Evolutionary conservation across 1,140 invertebrate species (phyloP).

Genomic region (Bilobella aurantiaca): DNA sequence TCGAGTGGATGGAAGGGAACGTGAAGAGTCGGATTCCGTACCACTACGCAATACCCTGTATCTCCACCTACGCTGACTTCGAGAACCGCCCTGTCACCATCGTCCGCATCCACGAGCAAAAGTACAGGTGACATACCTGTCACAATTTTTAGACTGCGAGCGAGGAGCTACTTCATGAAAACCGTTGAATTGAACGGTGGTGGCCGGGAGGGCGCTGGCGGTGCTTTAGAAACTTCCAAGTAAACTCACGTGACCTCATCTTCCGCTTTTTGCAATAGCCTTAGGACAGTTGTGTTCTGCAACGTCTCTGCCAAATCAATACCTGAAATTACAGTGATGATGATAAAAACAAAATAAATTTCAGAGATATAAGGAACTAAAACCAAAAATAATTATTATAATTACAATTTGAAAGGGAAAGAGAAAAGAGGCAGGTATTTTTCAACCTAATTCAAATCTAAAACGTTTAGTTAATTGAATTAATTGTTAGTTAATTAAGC

Average conservation of each 20-base stretch:
- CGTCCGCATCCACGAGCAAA: background rate
- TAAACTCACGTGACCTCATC: background rate
- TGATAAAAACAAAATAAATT: background rate
- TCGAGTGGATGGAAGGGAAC: constrained; percentile 75
- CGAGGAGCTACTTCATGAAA: no score
- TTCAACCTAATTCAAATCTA: no score
- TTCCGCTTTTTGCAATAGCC: background rate
- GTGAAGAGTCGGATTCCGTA: constrained; percentile 65
- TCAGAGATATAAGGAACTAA: background rate
- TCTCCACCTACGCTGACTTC: background rate
- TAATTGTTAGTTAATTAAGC: background rate
- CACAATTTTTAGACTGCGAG: no score
- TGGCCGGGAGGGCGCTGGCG: background rate
- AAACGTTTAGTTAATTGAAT: background rate
- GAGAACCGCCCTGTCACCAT: background rate
- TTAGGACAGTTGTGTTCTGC: background rate
- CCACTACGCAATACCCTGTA: constrained; percentile 40
- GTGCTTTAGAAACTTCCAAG: background rate
- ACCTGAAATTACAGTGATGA: background rate
- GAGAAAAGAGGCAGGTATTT: no score
- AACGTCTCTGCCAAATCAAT: background rate
- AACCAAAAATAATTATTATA: background rate
- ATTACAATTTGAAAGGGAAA: no score
- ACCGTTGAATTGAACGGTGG: no score
- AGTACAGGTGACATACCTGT: background rate